These are phyloP conservation scores for Nephrotoma guestfalica DNA, from an alignment of 2,888 invertebrate genomes.

Conservation along the genomic window DNA sequence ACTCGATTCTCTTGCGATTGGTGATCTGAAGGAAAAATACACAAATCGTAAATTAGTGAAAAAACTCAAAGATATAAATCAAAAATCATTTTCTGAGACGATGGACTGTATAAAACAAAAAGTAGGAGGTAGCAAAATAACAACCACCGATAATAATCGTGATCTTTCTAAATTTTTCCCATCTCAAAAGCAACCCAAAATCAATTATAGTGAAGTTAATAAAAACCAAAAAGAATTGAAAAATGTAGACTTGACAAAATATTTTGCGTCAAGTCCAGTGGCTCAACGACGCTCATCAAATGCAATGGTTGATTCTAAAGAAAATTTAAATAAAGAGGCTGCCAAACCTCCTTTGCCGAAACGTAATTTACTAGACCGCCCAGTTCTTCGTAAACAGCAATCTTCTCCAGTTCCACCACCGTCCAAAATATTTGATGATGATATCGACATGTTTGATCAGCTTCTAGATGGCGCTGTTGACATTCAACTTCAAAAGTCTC, in stretches of 20 bases:
- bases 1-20: background rate
- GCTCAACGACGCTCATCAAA: background rate
- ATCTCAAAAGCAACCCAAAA: slow-evolving; percentile 25
- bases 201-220: slow-evolving; percentile 19
- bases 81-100: slow-evolving; percentile 27
- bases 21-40: slow-evolving; percentile 1
- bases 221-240: slow-evolving; percentile 30
- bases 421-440: slow-evolving; percentile 17
- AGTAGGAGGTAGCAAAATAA: slow-evolving; percentile 24
- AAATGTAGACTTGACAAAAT: slow-evolving; percentile 30
- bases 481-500: background rate
- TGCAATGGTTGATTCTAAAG: background rate
- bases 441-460: slow-evolving; percentile 27
- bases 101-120: slow-evolving; percentile 29
- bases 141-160: slow-evolving; percentile 3
- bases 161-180: slow-evolving; percentile 31
- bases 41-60: slow-evolving; percentile 10
- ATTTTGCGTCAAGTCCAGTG: slow-evolving; percentile 27
- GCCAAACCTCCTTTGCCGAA: slow-evolving; percentile 7
- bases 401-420: background rate
- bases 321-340: background rate
- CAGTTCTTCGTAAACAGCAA: background rate
- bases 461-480: slow-evolving; percentile 30
- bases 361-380: slow-evolving; percentile 7
- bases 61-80: slow-evolving; percentile 28